A percentile compares a stretch with the other conserved stretches of the same genome.
Conservation (phyloP, 1,140 invertebrate species). For the Drosophila cardini region DNA sequence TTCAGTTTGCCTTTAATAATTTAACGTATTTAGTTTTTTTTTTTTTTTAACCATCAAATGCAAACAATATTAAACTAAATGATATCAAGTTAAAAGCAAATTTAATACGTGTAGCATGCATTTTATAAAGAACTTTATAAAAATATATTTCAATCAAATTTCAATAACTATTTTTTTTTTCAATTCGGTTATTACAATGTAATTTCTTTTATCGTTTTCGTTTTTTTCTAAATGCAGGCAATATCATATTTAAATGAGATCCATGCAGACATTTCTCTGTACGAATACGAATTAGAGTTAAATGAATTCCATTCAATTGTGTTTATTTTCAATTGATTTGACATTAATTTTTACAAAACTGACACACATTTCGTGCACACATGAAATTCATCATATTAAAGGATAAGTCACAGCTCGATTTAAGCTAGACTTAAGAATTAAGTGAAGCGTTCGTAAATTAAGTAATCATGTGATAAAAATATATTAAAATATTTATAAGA, state of each 20-base stretch:
- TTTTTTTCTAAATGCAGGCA: constrained; percentile 19
- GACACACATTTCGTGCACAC: constrained; percentile 63
- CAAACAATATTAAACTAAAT: constrained; percentile 15
- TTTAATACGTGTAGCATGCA: constrained; percentile 72
- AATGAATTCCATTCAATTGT: constrained; percentile 26
- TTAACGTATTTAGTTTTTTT: constrained; percentile 14
- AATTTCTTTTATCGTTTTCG: constrained; percentile 4
- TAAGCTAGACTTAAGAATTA: constrained; percentile 31
- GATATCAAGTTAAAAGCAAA: constrained; percentile 13
- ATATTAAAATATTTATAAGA: constrained; percentile 5
- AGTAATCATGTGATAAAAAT: too few species aligned
- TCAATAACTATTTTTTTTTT: neutral
- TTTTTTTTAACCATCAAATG: constrained; percentile 18
- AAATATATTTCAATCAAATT: constrained; percentile 5
- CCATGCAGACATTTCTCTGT: constrained; percentile 82
- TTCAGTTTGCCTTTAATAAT: constrained; percentile 6
- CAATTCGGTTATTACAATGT: constrained; percentile 24
- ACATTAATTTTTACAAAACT: constrained; percentile 5
- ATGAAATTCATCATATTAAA: constrained; percentile 64
- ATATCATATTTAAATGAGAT: constrained; percentile 73
- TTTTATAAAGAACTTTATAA: constrained; percentile 26
- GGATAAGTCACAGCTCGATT: neutral
- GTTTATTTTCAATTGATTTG: constrained; percentile 3
- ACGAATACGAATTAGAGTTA: constrained; percentile 38
- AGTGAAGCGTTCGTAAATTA: neutral